These are phyloP conservation scores for Myotis yumanensis DNA, from an alignment of 2,113 vertebrate species.

Conservation along the genomic window DNA sequence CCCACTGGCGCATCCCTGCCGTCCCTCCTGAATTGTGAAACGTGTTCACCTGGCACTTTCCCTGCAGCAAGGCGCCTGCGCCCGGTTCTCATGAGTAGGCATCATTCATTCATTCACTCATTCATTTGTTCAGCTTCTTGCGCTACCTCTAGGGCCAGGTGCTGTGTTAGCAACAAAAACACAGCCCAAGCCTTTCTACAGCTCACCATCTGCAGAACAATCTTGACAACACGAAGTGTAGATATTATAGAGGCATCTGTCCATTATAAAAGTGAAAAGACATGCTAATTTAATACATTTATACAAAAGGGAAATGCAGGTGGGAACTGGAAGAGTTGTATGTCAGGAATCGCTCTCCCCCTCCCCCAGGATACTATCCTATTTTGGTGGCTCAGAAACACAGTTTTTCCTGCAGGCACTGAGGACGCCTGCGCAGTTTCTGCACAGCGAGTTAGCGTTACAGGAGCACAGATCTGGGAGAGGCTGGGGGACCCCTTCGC, in stretches of 20 bases:
- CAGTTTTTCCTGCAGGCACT: background rate
- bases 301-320: background rate
- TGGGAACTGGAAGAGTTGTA: background rate
- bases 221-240: background rate
- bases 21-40: background rate
- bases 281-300: background rate
- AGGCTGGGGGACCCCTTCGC: background rate
- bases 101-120: background rate
- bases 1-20: background rate
- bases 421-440: background rate
- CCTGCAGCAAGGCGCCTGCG: background rate
- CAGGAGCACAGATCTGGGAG: background rate
- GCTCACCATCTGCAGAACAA: background rate
- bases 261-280: background rate
- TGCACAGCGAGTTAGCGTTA: rapidly evolving
- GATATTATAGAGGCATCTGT: background rate
- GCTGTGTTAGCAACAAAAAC: background rate
- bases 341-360: background rate
- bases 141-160: background rate
- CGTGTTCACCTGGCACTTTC: background rate
- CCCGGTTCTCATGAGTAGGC: no score
- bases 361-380: background rate
- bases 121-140: background rate
- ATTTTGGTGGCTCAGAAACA: background rate
- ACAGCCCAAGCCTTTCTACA: background rate